Evolutionary conservation across 2,888 invertebrate genomes (phyloP).

Genomic region (Zhuqinia jingwanae): DNA sequence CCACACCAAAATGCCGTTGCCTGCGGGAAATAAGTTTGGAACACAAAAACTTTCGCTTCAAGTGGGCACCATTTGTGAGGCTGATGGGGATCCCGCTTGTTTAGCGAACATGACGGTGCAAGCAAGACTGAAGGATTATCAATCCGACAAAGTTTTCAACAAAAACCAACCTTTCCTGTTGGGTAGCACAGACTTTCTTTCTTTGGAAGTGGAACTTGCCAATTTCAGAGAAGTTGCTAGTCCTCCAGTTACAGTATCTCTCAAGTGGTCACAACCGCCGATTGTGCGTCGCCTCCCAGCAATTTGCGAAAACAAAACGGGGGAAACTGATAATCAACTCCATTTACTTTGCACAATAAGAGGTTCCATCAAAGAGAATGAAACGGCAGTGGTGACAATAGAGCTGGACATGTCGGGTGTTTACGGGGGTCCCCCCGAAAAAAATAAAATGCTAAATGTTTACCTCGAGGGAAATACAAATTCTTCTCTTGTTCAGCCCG

Average conservation of each 20-base stretch:
- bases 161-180: not conserved
- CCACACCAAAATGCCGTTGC: constrained; percentile 37
- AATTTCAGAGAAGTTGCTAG: constrained; percentile 71
- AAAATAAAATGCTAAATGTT: constrained; percentile 24
- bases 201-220: constrained; percentile 64
- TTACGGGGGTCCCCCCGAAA: constrained; percentile 35
- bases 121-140: constrained; percentile 32
- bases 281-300: constrained; percentile 44
- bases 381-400: constrained; percentile 63
- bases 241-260: constrained; percentile 62
- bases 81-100: constrained; percentile 72
- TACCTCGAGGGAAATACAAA: constrained; percentile 57
- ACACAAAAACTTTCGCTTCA: constrained; percentile 36
- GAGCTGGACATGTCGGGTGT: constrained; percentile 69
- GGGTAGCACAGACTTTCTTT: constrained; percentile 59
- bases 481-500: constrained; percentile 37
- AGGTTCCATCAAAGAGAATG: constrained; percentile 51
- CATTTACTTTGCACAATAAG: constrained; percentile 47
- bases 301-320: constrained; percentile 43
- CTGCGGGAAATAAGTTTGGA: constrained; percentile 39
- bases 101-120: constrained; percentile 63
- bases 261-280: constrained; percentile 67
- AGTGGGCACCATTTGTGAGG: constrained; percentile 70
- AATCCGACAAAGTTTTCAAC: not conserved
- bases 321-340: not conserved